Evolutionary conservation across 2,113 vertebrate species (phyloP).

Genomic region (Nannospalax galili): DNA sequence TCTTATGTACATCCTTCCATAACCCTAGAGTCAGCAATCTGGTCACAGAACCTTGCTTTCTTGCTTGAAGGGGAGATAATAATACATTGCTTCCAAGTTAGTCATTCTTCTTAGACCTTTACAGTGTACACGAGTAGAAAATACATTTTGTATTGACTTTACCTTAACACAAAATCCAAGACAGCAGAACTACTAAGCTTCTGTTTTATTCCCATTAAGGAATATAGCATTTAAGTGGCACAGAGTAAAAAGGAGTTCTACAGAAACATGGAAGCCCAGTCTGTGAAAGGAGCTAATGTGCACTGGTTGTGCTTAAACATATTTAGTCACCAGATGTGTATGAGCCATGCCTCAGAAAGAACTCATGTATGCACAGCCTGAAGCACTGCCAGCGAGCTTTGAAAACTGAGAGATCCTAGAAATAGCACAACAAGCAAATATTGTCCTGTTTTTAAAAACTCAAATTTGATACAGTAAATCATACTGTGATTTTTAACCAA

Average conservation of each 20-base stretch:
- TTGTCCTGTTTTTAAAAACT: conserved; percentile 30
- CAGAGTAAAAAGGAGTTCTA: not conserved
- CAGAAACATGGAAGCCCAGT: not conserved
- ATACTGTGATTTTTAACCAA: conserved; percentile 1
- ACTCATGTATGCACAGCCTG: not conserved
- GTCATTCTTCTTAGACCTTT: conserved; percentile 5
- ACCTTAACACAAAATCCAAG: conserved; percentile 15
- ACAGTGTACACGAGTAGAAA: conserved; percentile 7
- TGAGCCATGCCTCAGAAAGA: conserved; percentile 43
- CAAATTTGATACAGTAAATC: conserved; percentile 8
- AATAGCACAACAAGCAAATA: conserved; percentile 38
- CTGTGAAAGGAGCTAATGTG: not conserved
- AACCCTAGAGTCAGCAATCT: not conserved
- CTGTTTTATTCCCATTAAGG: not conserved
- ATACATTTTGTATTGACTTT: not conserved
- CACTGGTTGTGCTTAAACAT: not conserved
- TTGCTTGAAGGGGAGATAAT: not conserved
- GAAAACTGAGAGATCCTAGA: conserved; percentile 35
- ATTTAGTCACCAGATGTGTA: conserved; percentile 35
- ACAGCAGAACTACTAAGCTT: not conserved
- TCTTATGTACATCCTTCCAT: not conserved
- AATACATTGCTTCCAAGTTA: not conserved
- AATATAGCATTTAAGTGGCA: not conserved
- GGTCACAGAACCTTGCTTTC: not conserved
- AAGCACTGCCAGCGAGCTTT: not conserved